Evolutionary conservation across 2,113 vertebrate genomes (phyloP), one percentile per base, ranked within the genome.

Genomic region (Montifringilla adamsi): DNA sequence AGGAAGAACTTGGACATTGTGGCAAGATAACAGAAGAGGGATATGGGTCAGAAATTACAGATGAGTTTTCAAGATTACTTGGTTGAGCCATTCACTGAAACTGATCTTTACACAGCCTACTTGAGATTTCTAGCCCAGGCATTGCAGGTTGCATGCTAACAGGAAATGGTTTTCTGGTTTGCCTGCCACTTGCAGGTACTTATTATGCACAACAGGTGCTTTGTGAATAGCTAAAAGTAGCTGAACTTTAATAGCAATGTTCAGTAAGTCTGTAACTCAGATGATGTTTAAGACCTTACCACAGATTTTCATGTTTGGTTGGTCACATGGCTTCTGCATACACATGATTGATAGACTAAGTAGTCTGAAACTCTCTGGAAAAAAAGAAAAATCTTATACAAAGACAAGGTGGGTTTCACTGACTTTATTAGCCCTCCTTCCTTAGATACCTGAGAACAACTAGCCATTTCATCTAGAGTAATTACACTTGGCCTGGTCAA

Each of bases 141-240:
- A 63, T 4, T 63, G 3, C 8, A 77, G 62, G 17, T 18, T 0
- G 0, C 43, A 44, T 13, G 9, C 13, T 35, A 87, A 20, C 4
- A 91, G 22, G 22, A 87, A 68, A 68, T 31, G 20, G 17, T 77
- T 78, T 86, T 39, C 56, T 72, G 21, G 11, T 43, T 35, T 84
- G 39, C n/a, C 33, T 68, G 41, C 46, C 9, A n/a, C 55, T 79
- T 90, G n/a, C 52, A 89, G 19, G 27, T 70, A 39, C 63, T 75
- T 74, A 15, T 72, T 44, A 66, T 7, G 33, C 52, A 47, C 9
- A 75, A n/a, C 31, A 59, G 8, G 9, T 72, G 24, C 27, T 78
- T 70, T 46, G 26, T 50, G 60, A 70, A 59, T 30, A 13, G 27
- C 24, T 60, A 70, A 78, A 39, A 63, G 70, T 4, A 37, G 43